Percentiles rank a stretch among this genome's conserved stretches.
Conservation (phyloP, 2,113 vertebrate species). For the Mesocricetus auratus region DNA sequence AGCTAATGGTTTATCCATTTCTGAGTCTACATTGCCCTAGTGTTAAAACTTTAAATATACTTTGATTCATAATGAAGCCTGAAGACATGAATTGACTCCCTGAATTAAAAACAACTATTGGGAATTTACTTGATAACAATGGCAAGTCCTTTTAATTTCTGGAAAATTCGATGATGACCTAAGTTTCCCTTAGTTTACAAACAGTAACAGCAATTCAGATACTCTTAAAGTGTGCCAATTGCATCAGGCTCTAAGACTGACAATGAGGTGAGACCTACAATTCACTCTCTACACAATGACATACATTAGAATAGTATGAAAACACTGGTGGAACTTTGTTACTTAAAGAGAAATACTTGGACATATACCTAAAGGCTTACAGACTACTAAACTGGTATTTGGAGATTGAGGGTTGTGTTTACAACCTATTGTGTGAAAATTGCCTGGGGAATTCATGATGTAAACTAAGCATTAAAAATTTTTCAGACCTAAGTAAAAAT, state of each 20-base stretch:
- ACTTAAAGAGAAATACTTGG: not conserved
- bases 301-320: not conserved
- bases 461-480: slow-evolving; percentile 12
- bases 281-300: not conserved
- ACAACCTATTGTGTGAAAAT: slow-evolving; percentile 52
- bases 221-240: not conserved
- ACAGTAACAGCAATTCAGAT: not conserved
- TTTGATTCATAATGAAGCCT: slow-evolving; percentile 54
- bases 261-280: slow-evolving; percentile 14
- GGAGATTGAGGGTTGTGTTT: slow-evolving; percentile 11
- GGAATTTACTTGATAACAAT: slow-evolving; percentile 8
- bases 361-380: slow-evolving; percentile 10
- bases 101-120: slow-evolving; percentile 53
- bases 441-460: slow-evolving; percentile 40
- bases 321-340: slow-evolving; percentile 30
- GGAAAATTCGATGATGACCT: not conserved
- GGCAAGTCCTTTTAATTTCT: slow-evolving; percentile 9
- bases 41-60: not conserved
- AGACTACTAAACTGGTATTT: not conserved
- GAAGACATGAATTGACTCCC: not conserved
- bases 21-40: not conserved
- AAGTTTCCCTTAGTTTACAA: slow-evolving; percentile 40
- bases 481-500: slow-evolving; percentile 45
- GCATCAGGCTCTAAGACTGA: not conserved
- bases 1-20: not conserved